Percentiles rank a stretch among this genome's conserved stretches.
These are phyloP conservation scores for Oscarella lobularis DNA, from an alignment of 37 sponge, comb jelly and placozoan genomes.

Conservation along the genomic window DNA sequence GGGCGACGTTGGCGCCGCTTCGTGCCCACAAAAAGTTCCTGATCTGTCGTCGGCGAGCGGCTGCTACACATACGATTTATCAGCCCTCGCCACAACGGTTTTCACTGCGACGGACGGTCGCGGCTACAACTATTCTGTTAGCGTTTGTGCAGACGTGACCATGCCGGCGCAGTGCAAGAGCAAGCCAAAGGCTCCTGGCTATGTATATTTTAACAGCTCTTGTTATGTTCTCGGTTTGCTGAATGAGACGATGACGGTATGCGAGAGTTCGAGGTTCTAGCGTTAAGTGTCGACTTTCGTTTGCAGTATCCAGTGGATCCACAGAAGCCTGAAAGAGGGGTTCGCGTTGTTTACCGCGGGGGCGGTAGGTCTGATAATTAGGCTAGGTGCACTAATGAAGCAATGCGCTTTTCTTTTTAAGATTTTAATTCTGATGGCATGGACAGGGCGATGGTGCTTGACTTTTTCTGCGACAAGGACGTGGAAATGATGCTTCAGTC, in stretches of 20 bases:
- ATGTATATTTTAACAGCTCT: neutral
- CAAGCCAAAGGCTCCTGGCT: neutral
- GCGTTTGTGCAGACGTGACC: neutral
- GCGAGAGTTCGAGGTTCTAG: too few relatives aligned
- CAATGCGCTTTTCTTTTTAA: too few relatives aligned
- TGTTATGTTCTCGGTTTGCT: neutral
- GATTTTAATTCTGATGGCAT: neutral
- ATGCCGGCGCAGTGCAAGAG: neutral
- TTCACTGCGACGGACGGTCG: neutral
- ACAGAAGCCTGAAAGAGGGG: conserved; percentile 22
- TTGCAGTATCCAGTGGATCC: conserved; percentile 52
- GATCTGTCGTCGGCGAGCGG: neutral
- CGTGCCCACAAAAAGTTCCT: neutral
- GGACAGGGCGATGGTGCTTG: neutral
- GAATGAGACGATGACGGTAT: neutral
- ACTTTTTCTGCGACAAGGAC: neutral
- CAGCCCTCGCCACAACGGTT: neutral
- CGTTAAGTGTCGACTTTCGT: too few relatives aligned
- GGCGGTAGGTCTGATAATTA: conserved; percentile 53
- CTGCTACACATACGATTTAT: neutral
- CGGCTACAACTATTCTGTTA: neutral
- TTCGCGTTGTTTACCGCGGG: conserved; percentile 42
- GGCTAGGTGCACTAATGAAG: too few relatives aligned
- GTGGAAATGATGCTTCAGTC: neutral
- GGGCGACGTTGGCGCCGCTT: neutral